Percentiles rank a stretch among this genome's conserved stretches.
Conservation (phyloP, 2,797 vertebrate species). For the Lateolabrax maculatus region DNA sequence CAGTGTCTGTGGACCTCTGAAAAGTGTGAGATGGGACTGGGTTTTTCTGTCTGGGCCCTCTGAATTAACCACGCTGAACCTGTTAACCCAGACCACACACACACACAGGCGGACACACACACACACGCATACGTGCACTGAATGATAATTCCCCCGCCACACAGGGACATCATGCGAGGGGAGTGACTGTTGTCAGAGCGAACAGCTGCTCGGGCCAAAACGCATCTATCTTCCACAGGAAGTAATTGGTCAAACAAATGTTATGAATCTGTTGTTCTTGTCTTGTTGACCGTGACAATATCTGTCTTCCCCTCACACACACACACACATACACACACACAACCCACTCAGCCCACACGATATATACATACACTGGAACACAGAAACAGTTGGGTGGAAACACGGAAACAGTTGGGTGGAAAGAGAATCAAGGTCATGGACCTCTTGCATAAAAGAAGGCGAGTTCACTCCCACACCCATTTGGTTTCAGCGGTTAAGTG, state of each 20-base stretch:
- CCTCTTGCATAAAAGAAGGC: constrained; percentile 37
- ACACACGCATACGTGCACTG: constrained; percentile 55
- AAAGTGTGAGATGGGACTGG: constrained; percentile 67
- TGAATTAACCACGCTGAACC: constrained; percentile 74
- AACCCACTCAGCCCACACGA: constrained; percentile 27
- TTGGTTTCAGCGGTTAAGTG: constrained; percentile 2
- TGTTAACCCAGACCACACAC: constrained; percentile 76
- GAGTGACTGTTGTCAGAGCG: constrained; percentile 64
- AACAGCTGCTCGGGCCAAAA: constrained; percentile 75
- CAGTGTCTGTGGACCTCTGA: constrained; percentile 66
- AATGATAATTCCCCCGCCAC: constrained; percentile 66
- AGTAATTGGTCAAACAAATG: constrained; percentile 82
- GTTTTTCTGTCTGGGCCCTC: constrained; percentile 66
- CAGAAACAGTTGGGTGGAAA: constrained; percentile 33
- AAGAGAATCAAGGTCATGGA: constrained; percentile 62
- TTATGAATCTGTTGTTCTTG: constrained; percentile 70
- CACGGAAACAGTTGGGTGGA: constrained; percentile 39
- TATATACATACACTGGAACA: constrained; percentile 22
- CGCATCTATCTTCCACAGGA: constrained; percentile 84
- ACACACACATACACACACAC: constrained; percentile 27
- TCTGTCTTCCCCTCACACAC: constrained; percentile 33
- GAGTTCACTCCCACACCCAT: constrained; percentile 43
- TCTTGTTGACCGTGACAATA: constrained; percentile 64
- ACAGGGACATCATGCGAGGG: constrained; percentile 62
- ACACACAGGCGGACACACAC: constrained; percentile 47